Conservation (phyloP, 2,797 vertebrate species). For the Carcharodon carcharias region DNA sequence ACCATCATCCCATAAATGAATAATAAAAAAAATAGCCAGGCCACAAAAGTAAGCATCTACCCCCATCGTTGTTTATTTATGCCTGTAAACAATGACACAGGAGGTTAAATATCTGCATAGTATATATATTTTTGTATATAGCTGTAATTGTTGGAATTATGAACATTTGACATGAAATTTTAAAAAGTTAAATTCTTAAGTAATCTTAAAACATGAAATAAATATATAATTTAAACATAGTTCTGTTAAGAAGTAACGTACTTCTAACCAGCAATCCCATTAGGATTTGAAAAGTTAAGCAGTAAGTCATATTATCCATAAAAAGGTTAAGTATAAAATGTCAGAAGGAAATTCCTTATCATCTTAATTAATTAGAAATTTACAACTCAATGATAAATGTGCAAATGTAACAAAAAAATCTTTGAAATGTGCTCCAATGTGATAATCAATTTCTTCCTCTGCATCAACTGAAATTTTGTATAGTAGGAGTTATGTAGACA, state of each 20-base stretch:
- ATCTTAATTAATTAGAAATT: conserved; percentile 1
- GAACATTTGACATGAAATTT: background rate
- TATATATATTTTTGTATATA: background rate
- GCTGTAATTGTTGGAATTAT: background rate
- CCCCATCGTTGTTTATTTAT: background rate
- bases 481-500: background rate
- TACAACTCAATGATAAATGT: background rate
- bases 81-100: background rate
- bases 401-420: background rate
- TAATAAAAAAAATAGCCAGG: too few species aligned
- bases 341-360: background rate
- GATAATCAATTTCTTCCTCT: background rate
- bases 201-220: background rate
- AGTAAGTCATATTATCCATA: background rate
- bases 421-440: background rate
- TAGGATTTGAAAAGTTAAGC: conserved; percentile 1
- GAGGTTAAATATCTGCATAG: background rate
- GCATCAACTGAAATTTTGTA: background rate
- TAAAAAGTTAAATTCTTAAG: background rate
- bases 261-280: background rate
- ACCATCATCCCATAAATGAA: too few species aligned
- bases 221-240: background rate
- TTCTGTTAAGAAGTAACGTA: background rate
- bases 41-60: background rate
- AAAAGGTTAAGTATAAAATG: conserved; percentile 2